Percentiles rank a stretch among this genome's conserved stretches.
phyloP scores from a whole-genome alignment of 1,140 invertebrate species.

The Macrosteles quadrilineatus region DNA sequence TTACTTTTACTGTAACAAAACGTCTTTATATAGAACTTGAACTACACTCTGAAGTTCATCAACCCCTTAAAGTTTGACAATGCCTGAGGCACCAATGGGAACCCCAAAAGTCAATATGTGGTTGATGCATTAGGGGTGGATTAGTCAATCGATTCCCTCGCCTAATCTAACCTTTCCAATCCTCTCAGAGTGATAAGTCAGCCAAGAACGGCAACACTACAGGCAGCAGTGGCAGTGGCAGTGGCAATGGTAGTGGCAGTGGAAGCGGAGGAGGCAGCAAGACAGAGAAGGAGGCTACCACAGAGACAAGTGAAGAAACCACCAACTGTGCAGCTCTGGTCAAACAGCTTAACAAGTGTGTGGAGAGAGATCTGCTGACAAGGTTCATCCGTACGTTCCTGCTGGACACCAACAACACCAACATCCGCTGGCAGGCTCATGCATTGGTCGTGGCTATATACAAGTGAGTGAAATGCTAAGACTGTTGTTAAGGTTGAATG shows the following conservation, averaged over 20 bases:
- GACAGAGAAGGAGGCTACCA: slow-evolving; percentile 52
- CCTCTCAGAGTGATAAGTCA: slow-evolving; percentile 10
- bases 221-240: slow-evolving; percentile 36
- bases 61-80: too few relatives aligned
- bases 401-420: slow-evolving; percentile 90
- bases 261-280: not conserved
- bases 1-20: too few relatives aligned
- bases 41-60: too few relatives aligned
- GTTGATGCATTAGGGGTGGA: too few relatives aligned
- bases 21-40: too few relatives aligned
- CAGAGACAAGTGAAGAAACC: slow-evolving; percentile 64
- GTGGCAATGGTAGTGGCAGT: slow-evolving; percentile 36
- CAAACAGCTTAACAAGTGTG: slow-evolving; percentile 68
- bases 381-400: slow-evolving; percentile 90
- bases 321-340: slow-evolving; percentile 70
- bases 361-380: slow-evolving; percentile 65
- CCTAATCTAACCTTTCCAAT: not conserved
- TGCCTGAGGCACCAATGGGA: too few relatives aligned
- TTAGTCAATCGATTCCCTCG: not conserved
- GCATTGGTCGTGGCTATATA: slow-evolving; percentile 81
- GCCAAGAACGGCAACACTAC: slow-evolving; percentile 35
- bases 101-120: too few relatives aligned
- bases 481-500: too few relatives aligned
- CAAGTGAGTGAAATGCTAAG: slow-evolving; percentile 70
- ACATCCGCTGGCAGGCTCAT: slow-evolving; percentile 95